Conservation (phyloP, 2,888 invertebrate genomes). For the Sinhomidia bicolor region DNA sequence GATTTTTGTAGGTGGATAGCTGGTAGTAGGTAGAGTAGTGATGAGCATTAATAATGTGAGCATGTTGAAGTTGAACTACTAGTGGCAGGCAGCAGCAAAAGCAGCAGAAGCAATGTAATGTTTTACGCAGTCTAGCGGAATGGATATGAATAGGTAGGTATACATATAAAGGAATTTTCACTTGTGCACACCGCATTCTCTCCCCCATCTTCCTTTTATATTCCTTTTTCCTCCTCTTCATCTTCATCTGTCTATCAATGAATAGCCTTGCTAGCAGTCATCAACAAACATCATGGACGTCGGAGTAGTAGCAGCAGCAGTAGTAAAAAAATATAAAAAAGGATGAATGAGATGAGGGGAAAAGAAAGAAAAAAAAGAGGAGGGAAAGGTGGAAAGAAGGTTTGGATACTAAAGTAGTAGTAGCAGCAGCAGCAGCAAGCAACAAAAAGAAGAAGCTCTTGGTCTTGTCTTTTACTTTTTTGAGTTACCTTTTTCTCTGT, state of each 20-base stretch:
- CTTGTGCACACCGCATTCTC: conserved; percentile 24
- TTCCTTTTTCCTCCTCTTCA: conserved; percentile 61
- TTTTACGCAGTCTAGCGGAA: conserved; percentile 15
- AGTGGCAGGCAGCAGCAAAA: too few species aligned
- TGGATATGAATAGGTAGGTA: conserved; percentile 24
- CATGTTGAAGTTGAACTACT: background rate
- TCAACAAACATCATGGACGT: conserved; percentile 22
- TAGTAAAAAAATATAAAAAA: background rate
- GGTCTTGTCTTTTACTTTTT: conserved; percentile 9
- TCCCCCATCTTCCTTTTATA: conserved; percentile 59
- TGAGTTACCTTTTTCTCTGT: conserved; percentile 6
- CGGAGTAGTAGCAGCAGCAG: too few species aligned
- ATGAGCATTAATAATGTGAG: conserved; percentile 15
- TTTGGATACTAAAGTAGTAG: background rate
- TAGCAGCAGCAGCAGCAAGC: too few species aligned
- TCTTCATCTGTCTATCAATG: conserved; percentile 72
- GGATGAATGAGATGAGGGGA: conserved; percentile 3
- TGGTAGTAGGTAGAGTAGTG: background rate
- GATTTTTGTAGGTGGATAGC: background rate
- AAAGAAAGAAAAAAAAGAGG: conserved; percentile 23
- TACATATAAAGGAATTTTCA: background rate
- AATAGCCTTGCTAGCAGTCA: conserved; percentile 49
- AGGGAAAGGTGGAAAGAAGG: conserved; percentile 29
- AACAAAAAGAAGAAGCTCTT: background rate
- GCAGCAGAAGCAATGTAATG: background rate